Percentiles rank a stretch among this genome's conserved stretches.
These are phyloP conservation scores for Leptestheria dahalacensis DNA, from an alignment of 1,140 invertebrate species.

Conservation along the genomic window DNA sequence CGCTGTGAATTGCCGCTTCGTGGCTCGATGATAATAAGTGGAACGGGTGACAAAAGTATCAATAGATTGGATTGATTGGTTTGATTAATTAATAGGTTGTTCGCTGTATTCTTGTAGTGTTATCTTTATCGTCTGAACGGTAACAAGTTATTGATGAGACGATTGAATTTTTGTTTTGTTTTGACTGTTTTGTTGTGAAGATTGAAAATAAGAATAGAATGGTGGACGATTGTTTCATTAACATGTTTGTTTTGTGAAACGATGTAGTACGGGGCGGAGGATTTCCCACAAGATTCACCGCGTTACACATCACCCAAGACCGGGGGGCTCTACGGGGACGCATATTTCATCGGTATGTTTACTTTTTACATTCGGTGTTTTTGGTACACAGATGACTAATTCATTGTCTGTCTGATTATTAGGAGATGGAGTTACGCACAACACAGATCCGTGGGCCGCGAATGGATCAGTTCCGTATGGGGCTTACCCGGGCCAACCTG, in stretches of 20 bases:
- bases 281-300: conserved; percentile 70
- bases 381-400: no score
- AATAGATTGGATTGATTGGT: no score
- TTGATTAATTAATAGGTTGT: no score
- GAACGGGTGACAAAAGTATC: no score
- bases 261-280: conserved; percentile 71
- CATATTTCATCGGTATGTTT: conserved; percentile 37
- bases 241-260: conserved; percentile 23
- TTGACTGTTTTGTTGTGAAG: neutral
- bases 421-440: conserved; percentile 9
- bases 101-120: no score
- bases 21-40: no score
- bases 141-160: neutral
- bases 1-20: no score
- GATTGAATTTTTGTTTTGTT: neutral
- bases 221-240: no score
- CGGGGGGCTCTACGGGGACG: conserved; percentile 35
- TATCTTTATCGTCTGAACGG: no score
- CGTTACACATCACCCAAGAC: conserved; percentile 71
- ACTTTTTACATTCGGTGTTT: neutral
- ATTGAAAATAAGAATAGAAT: neutral
- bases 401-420: neutral
- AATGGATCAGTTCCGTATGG: conserved; percentile 16
- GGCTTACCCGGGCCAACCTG: neutral
- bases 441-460: conserved; percentile 1